Evolutionary conservation across 2,888 invertebrate genomes (phyloP).

Genomic region (Fragum sueziense): DNA sequence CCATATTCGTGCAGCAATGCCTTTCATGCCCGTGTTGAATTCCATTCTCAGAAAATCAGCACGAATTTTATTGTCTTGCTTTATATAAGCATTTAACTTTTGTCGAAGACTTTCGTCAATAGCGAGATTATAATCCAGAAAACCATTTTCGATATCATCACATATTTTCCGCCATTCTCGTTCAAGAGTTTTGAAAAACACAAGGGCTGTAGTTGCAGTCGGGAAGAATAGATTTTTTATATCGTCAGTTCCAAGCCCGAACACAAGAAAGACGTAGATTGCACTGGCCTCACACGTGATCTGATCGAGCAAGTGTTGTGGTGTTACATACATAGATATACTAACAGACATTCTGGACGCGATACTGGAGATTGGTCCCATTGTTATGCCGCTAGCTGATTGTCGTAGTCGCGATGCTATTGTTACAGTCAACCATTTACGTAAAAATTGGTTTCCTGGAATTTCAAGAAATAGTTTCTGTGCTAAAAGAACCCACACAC

Average conservation of each 20-base stretch:
- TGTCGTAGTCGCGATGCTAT: constrained; percentile 16
- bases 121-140: constrained; percentile 20
- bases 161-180: constrained; percentile 50
- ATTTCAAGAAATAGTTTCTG: constrained; percentile 42
- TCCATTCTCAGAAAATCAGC: constrained; percentile 46
- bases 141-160: constrained; percentile 55
- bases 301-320: constrained; percentile 6
- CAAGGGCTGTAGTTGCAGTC: constrained; percentile 42
- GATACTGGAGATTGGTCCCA: constrained; percentile 53
- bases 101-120: constrained; percentile 20
- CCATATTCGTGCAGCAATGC: constrained; percentile 56
- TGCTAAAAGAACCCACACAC: constrained; percentile 31
- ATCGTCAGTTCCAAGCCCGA: constrained; percentile 50
- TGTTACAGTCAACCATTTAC: constrained; percentile 44
- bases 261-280: constrained; percentile 57
- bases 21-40: constrained; percentile 45
- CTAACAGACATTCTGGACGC: constrained; percentile 38
- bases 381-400: constrained; percentile 43
- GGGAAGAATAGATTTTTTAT: constrained; percentile 52
- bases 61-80: constrained; percentile 22
- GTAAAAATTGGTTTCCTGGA: constrained; percentile 41
- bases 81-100: constrained; percentile 20
- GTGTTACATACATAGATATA: constrained; percentile 34
- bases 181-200: constrained; percentile 54
- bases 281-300: constrained; percentile 30